Percentiles rank a stretch among this genome's conserved stretches.
These are phyloP conservation scores for Cheirogaleus major DNA, from an alignment of 2,797 vertebrate species.

Conservation along the genomic window DNA sequence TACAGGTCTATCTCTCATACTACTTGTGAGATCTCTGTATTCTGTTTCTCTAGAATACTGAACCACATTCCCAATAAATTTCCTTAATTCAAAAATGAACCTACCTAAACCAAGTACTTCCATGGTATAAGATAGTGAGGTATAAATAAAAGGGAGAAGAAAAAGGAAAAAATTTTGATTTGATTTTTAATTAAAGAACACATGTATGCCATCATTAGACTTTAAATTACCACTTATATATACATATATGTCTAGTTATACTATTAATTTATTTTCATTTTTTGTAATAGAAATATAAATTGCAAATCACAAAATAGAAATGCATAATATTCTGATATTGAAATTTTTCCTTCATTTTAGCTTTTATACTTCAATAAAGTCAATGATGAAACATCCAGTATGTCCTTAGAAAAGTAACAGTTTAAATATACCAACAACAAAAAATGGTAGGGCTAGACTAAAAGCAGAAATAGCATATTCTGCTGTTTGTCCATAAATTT, in stretches of 20 bases:
- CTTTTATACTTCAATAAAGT: constrained; percentile 12
- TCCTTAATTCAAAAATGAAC: neutral
- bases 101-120: neutral
- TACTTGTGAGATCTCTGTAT: neutral
- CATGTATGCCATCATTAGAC: neutral
- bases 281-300: neutral
- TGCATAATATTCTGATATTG: constrained; percentile 7
- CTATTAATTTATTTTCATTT: neutral
- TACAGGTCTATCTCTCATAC: neutral
- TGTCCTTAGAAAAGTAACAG: neutral
- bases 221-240: neutral
- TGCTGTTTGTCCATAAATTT: neutral
- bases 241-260: neutral
- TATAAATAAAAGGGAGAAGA: neutral
- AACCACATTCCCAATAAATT: neutral
- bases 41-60: neutral
- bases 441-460: neutral
- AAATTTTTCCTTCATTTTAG: constrained; percentile 37
- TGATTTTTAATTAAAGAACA: neutral
- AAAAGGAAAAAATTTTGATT: neutral
- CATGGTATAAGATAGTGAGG: neutral
- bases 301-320: neutral
- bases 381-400: neutral
- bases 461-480: neutral
- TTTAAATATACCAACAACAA: neutral